phyloP scores from a whole-genome alignment of 2,888 invertebrate species.

The Pyrrhosoma nymphula region DNA sequence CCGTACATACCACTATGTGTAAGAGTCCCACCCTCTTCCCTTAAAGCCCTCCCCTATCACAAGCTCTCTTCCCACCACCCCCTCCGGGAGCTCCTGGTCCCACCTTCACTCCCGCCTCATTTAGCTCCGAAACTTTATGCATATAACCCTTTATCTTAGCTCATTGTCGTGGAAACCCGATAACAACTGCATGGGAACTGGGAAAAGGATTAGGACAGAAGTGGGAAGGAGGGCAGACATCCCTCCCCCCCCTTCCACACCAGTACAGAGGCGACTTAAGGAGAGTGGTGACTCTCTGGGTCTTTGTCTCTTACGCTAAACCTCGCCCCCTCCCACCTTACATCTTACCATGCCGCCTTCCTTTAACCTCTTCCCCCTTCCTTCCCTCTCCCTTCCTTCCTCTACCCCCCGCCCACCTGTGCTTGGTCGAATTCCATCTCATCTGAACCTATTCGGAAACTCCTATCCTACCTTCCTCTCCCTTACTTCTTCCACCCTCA shows the following conservation, averaged over 20 bases:
- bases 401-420: not conserved
- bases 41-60: not conserved
- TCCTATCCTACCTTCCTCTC: not conserved
- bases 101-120: constrained; percentile 16
- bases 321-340: not conserved
- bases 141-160: constrained; percentile 36
- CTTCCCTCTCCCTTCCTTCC: not conserved
- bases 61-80: not conserved
- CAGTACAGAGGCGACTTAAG: not conserved
- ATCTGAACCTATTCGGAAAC: not conserved
- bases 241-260: not conserved
- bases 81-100: not conserved
- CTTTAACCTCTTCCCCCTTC: not conserved
- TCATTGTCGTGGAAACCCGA: constrained; percentile 27
- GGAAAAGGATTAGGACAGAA: not conserved
- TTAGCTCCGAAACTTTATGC: constrained; percentile 28
- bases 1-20: not conserved
- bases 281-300: not conserved
- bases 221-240: not conserved
- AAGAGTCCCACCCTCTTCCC: too few species aligned
- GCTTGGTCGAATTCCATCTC: not conserved
- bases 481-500: not conserved
- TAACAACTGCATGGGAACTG: constrained; percentile 16
- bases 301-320: not conserved
- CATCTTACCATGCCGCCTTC: too few species aligned